Evolutionary conservation across 2,113 vertebrate species (phyloP).

Genomic region (Bubo blakistoni): DNA sequence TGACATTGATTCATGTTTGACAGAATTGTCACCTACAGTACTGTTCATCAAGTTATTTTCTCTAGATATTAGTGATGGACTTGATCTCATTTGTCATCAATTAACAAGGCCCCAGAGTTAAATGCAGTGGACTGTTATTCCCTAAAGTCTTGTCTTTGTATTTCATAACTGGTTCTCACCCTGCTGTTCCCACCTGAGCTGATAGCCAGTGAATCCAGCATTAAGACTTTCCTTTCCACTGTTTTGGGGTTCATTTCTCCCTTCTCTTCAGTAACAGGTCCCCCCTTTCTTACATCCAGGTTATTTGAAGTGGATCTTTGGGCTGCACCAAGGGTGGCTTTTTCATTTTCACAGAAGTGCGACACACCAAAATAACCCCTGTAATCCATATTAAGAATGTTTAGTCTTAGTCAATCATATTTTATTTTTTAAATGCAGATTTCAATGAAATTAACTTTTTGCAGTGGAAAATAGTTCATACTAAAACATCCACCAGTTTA

Average conservation of each 20-base stretch:
- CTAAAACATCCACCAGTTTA: background rate
- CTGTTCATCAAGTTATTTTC: conserved; percentile 1
- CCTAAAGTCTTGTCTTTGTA: background rate
- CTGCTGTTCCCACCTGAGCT: background rate
- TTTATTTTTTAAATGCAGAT: background rate
- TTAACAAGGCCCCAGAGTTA: background rate
- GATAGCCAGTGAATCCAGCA: background rate
- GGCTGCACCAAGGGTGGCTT: background rate
- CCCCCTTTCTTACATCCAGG: background rate
- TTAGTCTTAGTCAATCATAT: too few species aligned
- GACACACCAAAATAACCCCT: background rate
- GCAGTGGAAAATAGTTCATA: background rate
- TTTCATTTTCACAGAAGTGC: background rate
- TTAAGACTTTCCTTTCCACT: background rate
- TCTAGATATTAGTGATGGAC: background rate
- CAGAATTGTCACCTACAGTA: background rate
- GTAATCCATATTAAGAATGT: rapidly evolving
- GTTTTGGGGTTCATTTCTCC: background rate
- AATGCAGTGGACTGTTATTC: background rate
- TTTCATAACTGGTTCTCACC: background rate
- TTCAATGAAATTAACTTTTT: background rate
- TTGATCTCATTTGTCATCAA: background rate
- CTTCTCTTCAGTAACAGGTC: background rate
- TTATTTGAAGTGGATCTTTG: background rate
- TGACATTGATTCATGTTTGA: background rate